Percentiles rank a stretch among this genome's conserved stretches.
These are phyloP conservation scores for Cydia strobilella DNA, from an alignment of 1,140 invertebrate species.

Conservation along the genomic window DNA sequence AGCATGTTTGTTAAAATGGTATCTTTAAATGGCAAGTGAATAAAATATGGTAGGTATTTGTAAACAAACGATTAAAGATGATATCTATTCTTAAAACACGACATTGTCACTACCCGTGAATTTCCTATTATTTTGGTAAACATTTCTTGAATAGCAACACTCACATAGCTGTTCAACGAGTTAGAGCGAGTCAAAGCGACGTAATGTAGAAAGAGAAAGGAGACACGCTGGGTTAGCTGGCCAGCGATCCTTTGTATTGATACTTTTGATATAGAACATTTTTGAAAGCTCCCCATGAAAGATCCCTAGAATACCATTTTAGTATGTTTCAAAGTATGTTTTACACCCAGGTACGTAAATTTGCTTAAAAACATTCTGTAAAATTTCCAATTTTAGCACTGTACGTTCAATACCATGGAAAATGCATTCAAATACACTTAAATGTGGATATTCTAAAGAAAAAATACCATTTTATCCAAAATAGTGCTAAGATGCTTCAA, in stretches of 20 bases:
- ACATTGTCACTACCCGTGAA: background rate
- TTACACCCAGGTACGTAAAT: background rate
- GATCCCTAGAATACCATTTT: background rate
- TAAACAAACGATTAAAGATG: too few species aligned
- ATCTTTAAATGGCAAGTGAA: too few species aligned
- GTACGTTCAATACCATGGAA: background rate
- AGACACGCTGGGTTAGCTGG: slow-evolving; percentile 61
- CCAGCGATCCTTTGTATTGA: slow-evolving; percentile 61
- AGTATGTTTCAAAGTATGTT: background rate
- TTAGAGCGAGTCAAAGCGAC: slow-evolving; percentile 51
- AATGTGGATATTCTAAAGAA: background rate
- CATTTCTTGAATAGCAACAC: slow-evolving; percentile 51
- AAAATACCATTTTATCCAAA: background rate
- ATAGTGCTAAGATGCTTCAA: background rate
- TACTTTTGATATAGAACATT: slow-evolving; percentile 40
- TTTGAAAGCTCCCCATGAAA: background rate
- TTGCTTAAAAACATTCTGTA: background rate
- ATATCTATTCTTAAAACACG: too few species aligned
- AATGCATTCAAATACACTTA: background rate
- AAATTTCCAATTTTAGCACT: background rate
- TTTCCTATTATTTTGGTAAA: slow-evolving; percentile 5
- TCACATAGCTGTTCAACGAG: slow-evolving; percentile 37
- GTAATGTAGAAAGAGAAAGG: slow-evolving; percentile 54
- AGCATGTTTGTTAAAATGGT: too few species aligned
- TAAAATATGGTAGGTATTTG: too few species aligned